Conservation (phyloP, 2,888 invertebrate genomes). For the Drosophila limbata region DNA sequence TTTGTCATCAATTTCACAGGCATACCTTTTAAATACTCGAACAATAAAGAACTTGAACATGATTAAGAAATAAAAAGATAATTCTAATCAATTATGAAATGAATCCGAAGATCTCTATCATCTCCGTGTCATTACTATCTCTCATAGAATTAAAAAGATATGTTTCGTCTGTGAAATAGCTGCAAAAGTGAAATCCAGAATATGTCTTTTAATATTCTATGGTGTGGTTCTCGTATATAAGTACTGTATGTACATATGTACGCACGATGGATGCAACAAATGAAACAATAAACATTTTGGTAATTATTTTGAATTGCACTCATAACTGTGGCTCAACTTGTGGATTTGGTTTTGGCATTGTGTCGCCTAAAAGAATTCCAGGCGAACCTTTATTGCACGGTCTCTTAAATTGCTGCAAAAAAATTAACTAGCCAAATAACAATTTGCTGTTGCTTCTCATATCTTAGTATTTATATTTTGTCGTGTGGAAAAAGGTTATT, state of each 20-base stretch:
- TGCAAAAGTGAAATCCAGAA: background rate
- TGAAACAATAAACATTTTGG: constrained; percentile 56
- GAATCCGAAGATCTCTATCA: background rate
- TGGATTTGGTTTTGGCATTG: constrained; percentile 25
- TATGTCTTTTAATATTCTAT: constrained; percentile 2
- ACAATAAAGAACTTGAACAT: background rate
- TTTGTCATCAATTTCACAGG: background rate
- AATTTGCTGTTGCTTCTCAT: constrained; percentile 22
- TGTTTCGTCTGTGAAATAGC: background rate
- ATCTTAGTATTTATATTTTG: constrained; percentile 30
- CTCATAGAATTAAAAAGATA: background rate
- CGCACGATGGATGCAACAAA: constrained; percentile 46
- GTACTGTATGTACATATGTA: constrained; percentile 24
- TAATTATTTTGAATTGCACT: constrained; percentile 52
- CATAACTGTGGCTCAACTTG: constrained; percentile 52
- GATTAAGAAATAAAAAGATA: background rate
- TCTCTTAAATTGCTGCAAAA: constrained; percentile 18
- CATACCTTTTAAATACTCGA: background rate
- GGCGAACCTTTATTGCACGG: constrained; percentile 23
- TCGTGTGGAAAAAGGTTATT: constrained; percentile 64
- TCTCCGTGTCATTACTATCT: too few species aligned
- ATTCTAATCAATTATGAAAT: background rate
- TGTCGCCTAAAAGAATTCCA: constrained; percentile 16
- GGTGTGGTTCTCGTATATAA: constrained; percentile 26
- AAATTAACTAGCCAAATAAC: constrained; percentile 31